Conservation (phyloP, 2,888 invertebrate species). For the Orgyia antiqua region DNA sequence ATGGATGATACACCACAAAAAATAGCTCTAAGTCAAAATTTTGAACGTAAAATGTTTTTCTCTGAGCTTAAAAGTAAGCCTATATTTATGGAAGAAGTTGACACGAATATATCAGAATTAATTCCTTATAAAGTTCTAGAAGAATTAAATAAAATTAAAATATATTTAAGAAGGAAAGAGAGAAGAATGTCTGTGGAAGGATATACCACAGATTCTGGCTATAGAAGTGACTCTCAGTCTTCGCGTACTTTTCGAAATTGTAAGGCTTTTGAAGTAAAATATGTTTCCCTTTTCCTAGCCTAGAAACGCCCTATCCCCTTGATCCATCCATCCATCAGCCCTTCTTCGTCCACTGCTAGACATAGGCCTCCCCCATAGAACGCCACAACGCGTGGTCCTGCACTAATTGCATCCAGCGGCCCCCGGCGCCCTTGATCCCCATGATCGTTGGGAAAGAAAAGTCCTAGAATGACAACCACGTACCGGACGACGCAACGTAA, state of each 20-base stretch:
- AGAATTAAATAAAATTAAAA: constrained; percentile 51
- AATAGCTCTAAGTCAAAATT: not conserved
- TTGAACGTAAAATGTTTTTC: not conserved
- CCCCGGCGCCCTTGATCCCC: too few relatives aligned
- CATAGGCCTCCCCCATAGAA: too few relatives aligned
- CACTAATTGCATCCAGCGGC: too few relatives aligned
- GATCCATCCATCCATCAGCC: not conserved
- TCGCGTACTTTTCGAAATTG: constrained; percentile 25
- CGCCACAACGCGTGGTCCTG: too few relatives aligned
- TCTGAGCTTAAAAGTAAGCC: constrained; percentile 1
- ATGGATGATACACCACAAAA: too few relatives aligned
- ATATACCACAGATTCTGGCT: constrained; percentile 46
- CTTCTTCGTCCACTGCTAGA: too few relatives aligned
- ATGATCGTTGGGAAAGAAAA: too few relatives aligned
- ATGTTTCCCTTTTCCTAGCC: not conserved
- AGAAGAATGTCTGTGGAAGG: constrained; percentile 25
- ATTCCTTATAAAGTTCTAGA: constrained; percentile 59
- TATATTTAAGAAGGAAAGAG: constrained; percentile 32
- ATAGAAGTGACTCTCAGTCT: constrained; percentile 45
- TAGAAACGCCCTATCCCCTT: not conserved
- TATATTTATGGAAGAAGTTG: constrained; percentile 9
- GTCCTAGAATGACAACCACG: too few relatives aligned
- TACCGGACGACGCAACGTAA: too few relatives aligned
- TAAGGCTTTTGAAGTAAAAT: too few relatives aligned
- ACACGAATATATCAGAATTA: constrained; percentile 16